Evolutionary conservation across 2,113 vertebrate genomes (phyloP), one percentile per base, ranked within the genome.

Genomic region (Siphamia tubifer): DNA sequence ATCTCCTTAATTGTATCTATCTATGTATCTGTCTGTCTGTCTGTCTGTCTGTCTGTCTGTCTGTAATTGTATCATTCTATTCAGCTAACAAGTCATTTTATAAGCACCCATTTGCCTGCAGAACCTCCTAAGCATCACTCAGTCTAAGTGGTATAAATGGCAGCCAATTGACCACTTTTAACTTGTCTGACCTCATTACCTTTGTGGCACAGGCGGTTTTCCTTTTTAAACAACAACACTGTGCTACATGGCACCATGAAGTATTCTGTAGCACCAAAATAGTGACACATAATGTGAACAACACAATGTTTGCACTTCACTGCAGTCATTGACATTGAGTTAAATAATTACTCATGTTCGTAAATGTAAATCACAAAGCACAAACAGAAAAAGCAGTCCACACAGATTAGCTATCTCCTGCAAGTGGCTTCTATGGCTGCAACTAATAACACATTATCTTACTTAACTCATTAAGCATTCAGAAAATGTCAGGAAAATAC

Each of bases 171-270:
- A 63, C 49, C 60, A 57, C 54, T 68, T 68, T 55, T 17, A 79
- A 68, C 55, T 62, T 61, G 69, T 79, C 65, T 72, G 54, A 68
- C 73, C 79, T 78, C 57, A 68, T 84, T 74, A 81, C 2, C 1
- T 38, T 42, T 68, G 47, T 17, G 70, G 55, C 28, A 70, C 19
- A 60, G 53, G 13, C 43, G 8, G 4, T 7, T 4, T 43, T 73
- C n/a, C 38, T 64, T 72, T 75, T 66, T 1, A 48, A 34, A 45
- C 28, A 17, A 62, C 27, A 43, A 17, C 55, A 67, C 51, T 56
- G 24, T 21, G 56, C 65, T 28, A 12, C 1, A 2, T 55, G 48
- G 36, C 34, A 28, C 27, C 6, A 0, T 12, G 7, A 48, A 48
- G 21, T 13, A 47, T 68, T 67, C 42, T 70, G 43, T 24, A 34